A percentile compares a stretch with the other conserved stretches of the same genome.
Conservation (phyloP, 2,797 vertebrate genomes). For the Remorina albescens region DNA sequence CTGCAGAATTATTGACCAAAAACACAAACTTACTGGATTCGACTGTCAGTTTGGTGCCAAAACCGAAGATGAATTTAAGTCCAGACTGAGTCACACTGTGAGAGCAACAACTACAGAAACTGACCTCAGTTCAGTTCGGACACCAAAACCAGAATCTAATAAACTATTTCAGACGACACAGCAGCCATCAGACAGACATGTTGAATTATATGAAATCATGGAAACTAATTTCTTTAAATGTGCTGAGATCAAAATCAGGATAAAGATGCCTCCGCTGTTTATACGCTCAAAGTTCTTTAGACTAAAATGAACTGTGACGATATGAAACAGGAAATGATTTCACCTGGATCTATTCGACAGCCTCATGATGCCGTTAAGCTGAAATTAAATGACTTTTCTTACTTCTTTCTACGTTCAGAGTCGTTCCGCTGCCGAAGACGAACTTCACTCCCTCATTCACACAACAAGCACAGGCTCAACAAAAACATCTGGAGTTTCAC, state of each 20-base stretch:
- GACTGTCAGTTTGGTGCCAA: constrained; percentile 10
- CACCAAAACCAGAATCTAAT: not conserved
- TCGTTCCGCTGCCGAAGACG: constrained; percentile 53
- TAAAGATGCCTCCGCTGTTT: too few species aligned
- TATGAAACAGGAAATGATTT: too few species aligned
- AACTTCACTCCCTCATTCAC: constrained; percentile 51
- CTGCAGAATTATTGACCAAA: not conserved
- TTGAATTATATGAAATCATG: too few species aligned
- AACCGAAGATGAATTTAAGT: constrained; percentile 3
- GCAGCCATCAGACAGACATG: too few species aligned
- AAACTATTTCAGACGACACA: too few species aligned
- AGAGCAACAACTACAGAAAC: constrained; percentile 6
- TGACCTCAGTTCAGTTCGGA: not conserved
- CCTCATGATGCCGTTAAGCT: not conserved
- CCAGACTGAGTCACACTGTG: constrained; percentile 25
- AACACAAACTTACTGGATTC: constrained; percentile 27
- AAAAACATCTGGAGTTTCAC: constrained; percentile 18
- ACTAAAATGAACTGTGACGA: too few species aligned
- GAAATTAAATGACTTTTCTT: constrained; percentile 21
- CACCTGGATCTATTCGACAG: too few species aligned
- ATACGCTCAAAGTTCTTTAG: too few species aligned
- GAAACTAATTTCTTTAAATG: too few species aligned
- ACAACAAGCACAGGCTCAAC: constrained; percentile 34
- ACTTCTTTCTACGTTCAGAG: constrained; percentile 57
- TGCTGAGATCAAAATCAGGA: too few species aligned